Evolutionary conservation across 1,140 invertebrate genomes (phyloP).

Genomic region (Heliothis virescens): DNA sequence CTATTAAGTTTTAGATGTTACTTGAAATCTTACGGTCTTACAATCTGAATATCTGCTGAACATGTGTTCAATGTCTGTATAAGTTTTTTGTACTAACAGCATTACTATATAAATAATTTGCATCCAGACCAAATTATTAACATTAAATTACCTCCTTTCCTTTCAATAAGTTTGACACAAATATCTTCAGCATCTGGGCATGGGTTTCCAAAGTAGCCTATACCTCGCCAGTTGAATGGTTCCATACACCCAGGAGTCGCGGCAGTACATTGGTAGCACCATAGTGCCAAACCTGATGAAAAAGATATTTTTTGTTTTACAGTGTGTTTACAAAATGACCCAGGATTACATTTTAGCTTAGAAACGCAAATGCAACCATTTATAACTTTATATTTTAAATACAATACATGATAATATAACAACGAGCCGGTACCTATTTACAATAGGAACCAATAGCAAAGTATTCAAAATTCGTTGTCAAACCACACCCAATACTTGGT

Average conservation of each 20-base stretch:
- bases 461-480: constrained; percentile 39
- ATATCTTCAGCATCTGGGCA: constrained; percentile 95
- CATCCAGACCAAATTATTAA: too few species aligned
- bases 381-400: too few species aligned
- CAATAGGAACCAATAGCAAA: constrained; percentile 18
- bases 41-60: too few species aligned
- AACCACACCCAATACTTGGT: constrained; percentile 63
- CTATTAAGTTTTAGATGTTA: too few species aligned
- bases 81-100: too few species aligned
- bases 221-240: constrained; percentile 93
- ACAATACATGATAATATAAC: too few species aligned
- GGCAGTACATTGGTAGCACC: constrained; percentile 96
- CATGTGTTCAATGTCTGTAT: too few species aligned
- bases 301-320: constrained; percentile 12
- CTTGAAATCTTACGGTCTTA: too few species aligned
- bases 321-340: too few species aligned
- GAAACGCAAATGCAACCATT: too few species aligned
- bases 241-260: constrained; percentile 95
- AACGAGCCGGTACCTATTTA: background rate
- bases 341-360: too few species aligned
- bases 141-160: constrained; percentile 90
- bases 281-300: constrained; percentile 87
- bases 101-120: too few species aligned
- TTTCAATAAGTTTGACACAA: constrained; percentile 96
- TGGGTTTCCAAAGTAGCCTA: constrained; percentile 88